Base-by-base conservation (phyloP, 2,113 vertebrate genomes). In the Prunella himalayana region DNA sequence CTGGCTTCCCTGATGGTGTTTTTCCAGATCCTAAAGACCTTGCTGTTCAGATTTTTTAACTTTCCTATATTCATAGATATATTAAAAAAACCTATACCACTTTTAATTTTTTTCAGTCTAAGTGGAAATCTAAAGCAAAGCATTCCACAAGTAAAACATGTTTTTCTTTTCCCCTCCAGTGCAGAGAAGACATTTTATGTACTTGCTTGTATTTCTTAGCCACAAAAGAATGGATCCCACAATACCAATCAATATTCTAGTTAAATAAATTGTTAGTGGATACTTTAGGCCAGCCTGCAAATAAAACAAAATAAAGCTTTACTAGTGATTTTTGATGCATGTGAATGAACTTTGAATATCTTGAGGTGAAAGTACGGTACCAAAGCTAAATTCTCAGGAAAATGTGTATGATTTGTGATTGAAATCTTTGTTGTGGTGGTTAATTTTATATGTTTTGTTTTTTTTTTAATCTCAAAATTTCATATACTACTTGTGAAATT, bases 141-240 rank as follows among this genome's bases (percentile, higher is more conserved):
- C 25, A 27, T 79, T 75, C 10, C 21, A 37, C 21, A 31, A 2
- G 22, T 39, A 24, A 12, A 86, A 37, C 1, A 1, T 50, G 13
- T 54, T 60, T 57, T 57, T 51, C 15, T 45, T 57, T 2, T 1
- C 4, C 5, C 2, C 17, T 5, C 0, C 3, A 21, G 23, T 16
- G 35, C 15, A 39, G 31, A 18, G 57, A 68, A 63, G 0, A 0
- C 8, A 15, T 53, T 72, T 70, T 51, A 15, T 54, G 7, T 59
- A 30, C 33, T 82, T 85, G 7, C 21, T 91, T 92, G 0, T 35
- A 25, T 83, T 92, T 87, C 47, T 82, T 73, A 37, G 3, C 49
- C 65, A 15, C 5, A 20, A 45, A 92, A 59, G 10, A 42, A 25
- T 24, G 6, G n/a, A 76, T 11, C 11, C 31, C n/a, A 25, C 17